phyloP scores from a whole-genome alignment of 2,797 vertebrate species.

The Enteromius radiatus region DNA sequence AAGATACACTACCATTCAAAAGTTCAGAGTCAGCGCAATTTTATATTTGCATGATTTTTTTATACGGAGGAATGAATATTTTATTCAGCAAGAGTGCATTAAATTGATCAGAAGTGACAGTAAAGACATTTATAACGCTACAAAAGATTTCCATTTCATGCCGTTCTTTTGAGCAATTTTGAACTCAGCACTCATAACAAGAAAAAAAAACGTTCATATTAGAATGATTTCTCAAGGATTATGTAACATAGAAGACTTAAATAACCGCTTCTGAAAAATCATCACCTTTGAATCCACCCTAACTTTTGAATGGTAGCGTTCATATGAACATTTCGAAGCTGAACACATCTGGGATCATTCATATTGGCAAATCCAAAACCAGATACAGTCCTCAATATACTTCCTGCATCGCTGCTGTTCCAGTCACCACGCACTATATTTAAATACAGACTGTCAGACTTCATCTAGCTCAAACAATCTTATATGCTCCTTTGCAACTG shows the following conservation, averaged over 20 bases:
- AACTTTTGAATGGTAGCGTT: neutral
- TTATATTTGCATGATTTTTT: neutral
- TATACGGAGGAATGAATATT: neutral
- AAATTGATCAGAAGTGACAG: neutral
- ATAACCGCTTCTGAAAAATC: neutral
- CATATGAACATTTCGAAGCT: neutral
- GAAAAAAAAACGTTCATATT: neutral
- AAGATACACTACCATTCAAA: neutral
- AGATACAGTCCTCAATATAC: neutral
- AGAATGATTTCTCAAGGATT: neutral
- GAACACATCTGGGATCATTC: constrained; percentile 23
- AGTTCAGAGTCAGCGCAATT: neutral
- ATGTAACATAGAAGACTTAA: neutral
- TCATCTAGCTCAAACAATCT: constrained; percentile 26
- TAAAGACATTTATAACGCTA: neutral
- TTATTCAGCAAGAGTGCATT: neutral
- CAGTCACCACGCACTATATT: constrained; percentile 3
- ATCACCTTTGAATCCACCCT: neutral
- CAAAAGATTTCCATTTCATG: neutral
- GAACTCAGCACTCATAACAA: neutral
- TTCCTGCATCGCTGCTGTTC: constrained; percentile 7
- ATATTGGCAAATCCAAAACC: neutral
- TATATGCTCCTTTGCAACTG: neutral
- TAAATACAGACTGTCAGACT: constrained; percentile 21
- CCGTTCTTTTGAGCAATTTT: neutral